Percentiles rank a stretch among this genome's conserved stretches.
Evolutionary conservation across 2,888 invertebrate genomes (phyloP).

Genomic region (Conistra vaccinii): DNA sequence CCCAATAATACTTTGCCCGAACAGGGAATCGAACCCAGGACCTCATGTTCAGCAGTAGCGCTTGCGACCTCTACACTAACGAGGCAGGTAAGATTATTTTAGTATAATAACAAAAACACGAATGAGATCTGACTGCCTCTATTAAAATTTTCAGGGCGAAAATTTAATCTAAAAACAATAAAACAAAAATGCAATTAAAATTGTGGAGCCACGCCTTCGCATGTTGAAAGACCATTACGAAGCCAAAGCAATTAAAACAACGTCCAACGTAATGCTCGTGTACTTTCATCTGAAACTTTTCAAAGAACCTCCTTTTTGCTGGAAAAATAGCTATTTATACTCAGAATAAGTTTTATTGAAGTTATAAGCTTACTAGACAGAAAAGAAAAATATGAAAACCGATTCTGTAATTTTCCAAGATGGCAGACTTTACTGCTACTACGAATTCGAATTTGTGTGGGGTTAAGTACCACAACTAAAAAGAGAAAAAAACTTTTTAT

Average conservation of each 20-base stretch:
- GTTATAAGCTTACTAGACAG: background rate
- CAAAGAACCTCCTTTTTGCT: conserved; percentile 4
- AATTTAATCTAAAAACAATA: conserved; percentile 64
- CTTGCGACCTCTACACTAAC: no score
- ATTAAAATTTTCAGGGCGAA: conserved; percentile 31
- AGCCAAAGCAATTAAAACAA: conserved; percentile 55
- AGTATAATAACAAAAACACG: background rate
- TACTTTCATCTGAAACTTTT: conserved; percentile 52
- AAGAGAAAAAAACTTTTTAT: no score
- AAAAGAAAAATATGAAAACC: background rate
- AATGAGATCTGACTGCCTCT: background rate
- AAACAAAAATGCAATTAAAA: conserved; percentile 62
- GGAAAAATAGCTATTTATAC: background rate
- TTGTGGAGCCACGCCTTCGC: conserved; percentile 54
- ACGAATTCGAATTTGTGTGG: no score
- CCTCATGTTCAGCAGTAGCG: no score
- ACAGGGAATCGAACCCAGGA: no score
- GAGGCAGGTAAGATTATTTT: background rate
- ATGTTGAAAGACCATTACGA: conserved; percentile 51
- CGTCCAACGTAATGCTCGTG: conserved; percentile 32
- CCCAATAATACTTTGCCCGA: no score
- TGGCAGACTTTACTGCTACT: no score
- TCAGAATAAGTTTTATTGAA: background rate
- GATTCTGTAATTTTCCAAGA: background rate
- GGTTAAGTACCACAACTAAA: no score